Evolutionary conservation across 2,113 vertebrate species (phyloP).

Genomic region (Crotalus viridis): DNA sequence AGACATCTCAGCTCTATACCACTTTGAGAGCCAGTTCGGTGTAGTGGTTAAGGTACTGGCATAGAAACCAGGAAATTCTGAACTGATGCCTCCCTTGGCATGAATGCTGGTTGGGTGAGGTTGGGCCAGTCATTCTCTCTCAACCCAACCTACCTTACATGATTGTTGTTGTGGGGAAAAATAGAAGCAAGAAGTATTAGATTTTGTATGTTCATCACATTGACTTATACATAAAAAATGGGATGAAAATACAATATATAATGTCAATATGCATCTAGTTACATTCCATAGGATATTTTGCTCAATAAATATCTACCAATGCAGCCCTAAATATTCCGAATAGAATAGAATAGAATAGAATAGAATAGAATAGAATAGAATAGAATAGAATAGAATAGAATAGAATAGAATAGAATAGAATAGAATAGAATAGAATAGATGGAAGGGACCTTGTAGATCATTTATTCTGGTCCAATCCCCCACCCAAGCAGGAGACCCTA

Average conservation of each 20-base stretch:
- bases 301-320: background rate
- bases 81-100: background rate
- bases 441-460: too few relatives aligned
- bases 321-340: background rate
- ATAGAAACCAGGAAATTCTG: background rate
- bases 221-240: background rate
- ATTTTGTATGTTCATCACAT: background rate
- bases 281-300: background rate
- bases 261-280: background rate
- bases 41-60: background rate
- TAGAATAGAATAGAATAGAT: too few relatives aligned
- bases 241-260: background rate
- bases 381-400: too few relatives aligned
- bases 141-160: background rate
- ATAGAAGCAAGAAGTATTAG: background rate
- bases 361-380: too few relatives aligned
- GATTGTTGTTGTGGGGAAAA: background rate
- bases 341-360: too few relatives aligned
- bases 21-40: background rate
- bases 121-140: background rate
- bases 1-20: background rate
- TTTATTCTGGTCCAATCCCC: too few relatives aligned
- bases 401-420: too few relatives aligned
- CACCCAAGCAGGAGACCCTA: too few relatives aligned
- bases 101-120: background rate